Evolutionary conservation across 2,113 vertebrate genomes (phyloP), one percentile per base, ranked within the genome.

Genomic region (Poecilia latipinna): DNA sequence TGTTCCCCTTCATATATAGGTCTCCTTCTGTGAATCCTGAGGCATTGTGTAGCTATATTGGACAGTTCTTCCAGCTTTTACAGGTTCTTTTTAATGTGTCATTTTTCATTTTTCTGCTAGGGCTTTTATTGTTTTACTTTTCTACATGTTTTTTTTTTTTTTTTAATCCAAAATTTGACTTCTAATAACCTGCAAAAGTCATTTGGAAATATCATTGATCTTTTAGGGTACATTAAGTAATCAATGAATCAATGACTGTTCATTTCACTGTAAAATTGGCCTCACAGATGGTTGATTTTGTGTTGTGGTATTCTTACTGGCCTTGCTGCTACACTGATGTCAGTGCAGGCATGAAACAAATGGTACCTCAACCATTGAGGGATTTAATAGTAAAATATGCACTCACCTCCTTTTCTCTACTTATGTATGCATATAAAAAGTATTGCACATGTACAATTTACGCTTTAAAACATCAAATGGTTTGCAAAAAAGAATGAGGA

Each of bases 11-110:
- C 24, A 4, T 17, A 65, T 65, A 28, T 37, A 54, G n/a, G 60
- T 60, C 51, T 72, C 31, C 71, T 61, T 32, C 29, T 75, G 35
- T 68, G 60, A 31, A 63, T 63, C 70, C 35, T 31, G 48, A 61
- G 28, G 35, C 67, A n/a, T 31, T 42, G 6, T n/a, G 28, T 35
- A 10, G 26, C 61, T 68, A 78, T 48, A 61, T 35, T 39, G 70
- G 54, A 73, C 7, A 54, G 69, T 61, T 4, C 39, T 51, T 69
- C 8, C 13, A 19, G 44, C 44, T 48, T 48, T 15, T 48, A 48
- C 17, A 17, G 44, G 44, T 48, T 48, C 13, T 19, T 4, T 17
- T 17, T 48, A 42, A 12, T 24, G 12, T 15, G 39, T 51, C 2
- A 2, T 8, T 51, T 51, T 51, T 51, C 4, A 17, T 48, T 48